Evolutionary conservation across 2,888 invertebrate species (phyloP), one percentile per base, ranked within the genome.

Genomic region (Rhorus exstirpatorius): DNA sequence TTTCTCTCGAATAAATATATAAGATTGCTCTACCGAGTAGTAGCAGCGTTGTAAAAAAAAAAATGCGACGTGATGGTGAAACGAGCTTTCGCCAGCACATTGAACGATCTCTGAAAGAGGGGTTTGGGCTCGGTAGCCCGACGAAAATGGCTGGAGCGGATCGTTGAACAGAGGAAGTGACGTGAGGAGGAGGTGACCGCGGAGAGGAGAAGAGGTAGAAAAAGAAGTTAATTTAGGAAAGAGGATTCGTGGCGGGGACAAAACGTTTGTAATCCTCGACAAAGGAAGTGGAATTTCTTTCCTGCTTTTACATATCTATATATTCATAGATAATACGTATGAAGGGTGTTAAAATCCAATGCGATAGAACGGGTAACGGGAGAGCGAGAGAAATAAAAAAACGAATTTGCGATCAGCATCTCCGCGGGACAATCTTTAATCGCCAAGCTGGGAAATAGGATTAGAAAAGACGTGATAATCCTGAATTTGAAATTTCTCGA

Each of bases 201-300:
- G 31, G 10, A 35, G 8, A n/a, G n/a, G 55, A 17, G 44, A 38
- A 35, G 38, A 55, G 24, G 41, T 19, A 49, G 61, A 67, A 51
- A 19, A 86, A 83, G 79, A 87, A 86, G 87, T 88, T 89, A 88
- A 89, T 89, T 89, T 88, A 81, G 86, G 85, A 88, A 88, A 90
- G 86, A 88, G 88, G 87, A 88, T 89, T 87, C 75, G 75, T 71
- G 49, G 60, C 75, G 63, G 61, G 84, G 79, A 86, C 82, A 83
- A 83, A 86, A 85, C 86, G 81, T 87, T 87, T 86, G 87, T 88
- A 87, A 87, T 88, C 86, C 83, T 82, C 84, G 83, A 87, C 86
- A 86, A 75, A 87, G 81, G 83, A 61, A 67, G 71, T 72, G 35
- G 17, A 79, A 51, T 65, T 71, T 58, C 70, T 75, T 63, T 17